Base-by-base conservation (phyloP, 2,797 vertebrate species). In the Discoglossus pictus region DNA sequence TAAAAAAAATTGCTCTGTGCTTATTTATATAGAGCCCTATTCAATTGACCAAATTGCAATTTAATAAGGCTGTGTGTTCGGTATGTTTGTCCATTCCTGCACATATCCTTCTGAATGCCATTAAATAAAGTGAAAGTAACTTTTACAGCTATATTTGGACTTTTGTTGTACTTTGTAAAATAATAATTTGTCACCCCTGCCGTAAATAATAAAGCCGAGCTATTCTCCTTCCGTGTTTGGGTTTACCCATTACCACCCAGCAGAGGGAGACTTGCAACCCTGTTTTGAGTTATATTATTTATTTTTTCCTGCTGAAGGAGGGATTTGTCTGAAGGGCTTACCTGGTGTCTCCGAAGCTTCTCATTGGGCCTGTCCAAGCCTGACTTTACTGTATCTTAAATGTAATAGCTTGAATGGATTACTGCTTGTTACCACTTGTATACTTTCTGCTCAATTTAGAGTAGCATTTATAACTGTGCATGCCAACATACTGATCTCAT, bases 401-500 rank as follows among this genome's bases (percentile, higher is more conserved):
- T 52, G 56, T 60, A 60, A 68, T 52, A 44, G 46, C 58, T 68
- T 53, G 36, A 35, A 23, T 61, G 55, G 65, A 68, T 68, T 68
- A 60, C 27, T 60, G 65, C 55, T 53, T 68, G 65, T 59, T 38
- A 44, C 47, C 61, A 68, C 56, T 50, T 60, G 55, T 53, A 61
- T 60, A 52, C 44, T 52, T 68, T 68, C 51, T 56, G 35, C 51
- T 55, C 54, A 58, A 50, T 50, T 67, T 56, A 56, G 53, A 55
- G 47, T 56, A 40, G 43, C 46, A 53, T 58, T 66, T 67, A 44
- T 31, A 56, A 44, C 44, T 31, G 44, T 50, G 64, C 64, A 43
- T 67, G 46, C 65, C 65, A 59, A 21, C 42, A 23, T 18, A 24
- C 65, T 67, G 44, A 67, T 60, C 65, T 67, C 65, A 67, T 60